These are phyloP conservation scores for Monomorium pharaonis DNA, from an alignment of 1,140 invertebrate species.

Conservation along the genomic window DNA sequence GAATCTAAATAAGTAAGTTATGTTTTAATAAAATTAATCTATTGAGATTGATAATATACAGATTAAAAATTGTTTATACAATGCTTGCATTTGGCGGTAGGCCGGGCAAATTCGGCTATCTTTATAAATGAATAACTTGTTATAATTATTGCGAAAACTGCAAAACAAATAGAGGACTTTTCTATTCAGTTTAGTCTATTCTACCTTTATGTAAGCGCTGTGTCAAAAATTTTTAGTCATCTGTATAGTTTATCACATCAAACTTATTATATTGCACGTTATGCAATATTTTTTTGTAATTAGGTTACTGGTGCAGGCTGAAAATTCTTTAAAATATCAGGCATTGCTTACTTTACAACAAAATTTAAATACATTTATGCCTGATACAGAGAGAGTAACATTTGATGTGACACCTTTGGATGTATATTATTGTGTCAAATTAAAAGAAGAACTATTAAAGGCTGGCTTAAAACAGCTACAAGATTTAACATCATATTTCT, in stretches of 20 bases:
- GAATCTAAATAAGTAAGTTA: constrained; percentile 75
- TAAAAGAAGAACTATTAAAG: constrained; percentile 70
- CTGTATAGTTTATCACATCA: background rate
- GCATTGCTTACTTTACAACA: constrained; percentile 72
- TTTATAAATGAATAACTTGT: too few species aligned
- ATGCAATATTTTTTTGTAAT: constrained; percentile 42
- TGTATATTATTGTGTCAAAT: constrained; percentile 78
- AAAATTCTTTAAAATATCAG: constrained; percentile 61
- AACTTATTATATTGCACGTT: background rate
- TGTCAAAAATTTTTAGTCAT: too few species aligned
- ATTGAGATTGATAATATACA: background rate
- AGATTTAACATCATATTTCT: constrained; percentile 77
- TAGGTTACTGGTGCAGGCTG: constrained; percentile 68
- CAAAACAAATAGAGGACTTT: too few species aligned
- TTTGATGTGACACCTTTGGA: constrained; percentile 72
- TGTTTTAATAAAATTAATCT: constrained; percentile 21
- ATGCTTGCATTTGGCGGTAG: too few species aligned
- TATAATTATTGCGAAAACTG: too few species aligned
- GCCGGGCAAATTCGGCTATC: too few species aligned
- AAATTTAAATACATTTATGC: constrained; percentile 72
- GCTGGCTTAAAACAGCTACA: constrained; percentile 78
- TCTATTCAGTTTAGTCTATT: too few species aligned
- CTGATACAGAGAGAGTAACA: constrained; percentile 22
- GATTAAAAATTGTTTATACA: too few species aligned
- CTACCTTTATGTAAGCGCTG: too few species aligned